phyloP scores from a whole-genome alignment of 2,113 vertebrate species.

The Heteronetta atricapilla region DNA sequence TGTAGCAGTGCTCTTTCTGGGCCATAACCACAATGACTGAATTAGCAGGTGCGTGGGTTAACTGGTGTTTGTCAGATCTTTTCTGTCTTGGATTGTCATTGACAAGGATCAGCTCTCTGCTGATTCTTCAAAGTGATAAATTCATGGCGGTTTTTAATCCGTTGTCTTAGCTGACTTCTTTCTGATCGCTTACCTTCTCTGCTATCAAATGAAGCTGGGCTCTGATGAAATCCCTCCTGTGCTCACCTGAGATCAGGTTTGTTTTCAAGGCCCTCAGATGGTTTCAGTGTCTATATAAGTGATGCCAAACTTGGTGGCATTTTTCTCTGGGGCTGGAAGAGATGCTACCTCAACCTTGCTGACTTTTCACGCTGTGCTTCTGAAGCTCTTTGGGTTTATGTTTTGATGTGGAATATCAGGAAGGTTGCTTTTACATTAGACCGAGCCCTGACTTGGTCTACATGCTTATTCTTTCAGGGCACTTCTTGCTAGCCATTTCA shows the following conservation, averaged over 20 bases:
- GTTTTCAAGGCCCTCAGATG: neutral
- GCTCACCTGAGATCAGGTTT: neutral
- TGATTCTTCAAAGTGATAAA: neutral
- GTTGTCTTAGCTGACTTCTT: neutral
- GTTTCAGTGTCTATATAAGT: neutral
- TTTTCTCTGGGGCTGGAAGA: neutral
- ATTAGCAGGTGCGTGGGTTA: slow-evolving; percentile 60
- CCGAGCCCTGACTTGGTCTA: neutral
- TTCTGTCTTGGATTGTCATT: neutral
- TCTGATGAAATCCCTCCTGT: neutral
- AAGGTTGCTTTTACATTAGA: neutral
- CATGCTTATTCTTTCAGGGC: neutral
- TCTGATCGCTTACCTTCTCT: neutral
- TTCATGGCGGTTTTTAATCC: neutral
- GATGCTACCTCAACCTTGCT: neutral
- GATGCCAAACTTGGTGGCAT: neutral
- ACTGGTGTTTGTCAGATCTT: slow-evolving; percentile 6
- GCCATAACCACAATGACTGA: neutral
- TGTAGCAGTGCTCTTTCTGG: slow-evolving; percentile 18
- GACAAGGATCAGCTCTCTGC: neutral
- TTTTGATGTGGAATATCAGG: neutral
- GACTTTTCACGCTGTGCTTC: neutral
- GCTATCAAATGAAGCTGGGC: neutral
- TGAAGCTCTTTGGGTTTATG: neutral
- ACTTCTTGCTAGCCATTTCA: neutral